phyloP scores from a whole-genome alignment of 2,888 invertebrate species.

The Rhaphigaster nebulosa region DNA sequence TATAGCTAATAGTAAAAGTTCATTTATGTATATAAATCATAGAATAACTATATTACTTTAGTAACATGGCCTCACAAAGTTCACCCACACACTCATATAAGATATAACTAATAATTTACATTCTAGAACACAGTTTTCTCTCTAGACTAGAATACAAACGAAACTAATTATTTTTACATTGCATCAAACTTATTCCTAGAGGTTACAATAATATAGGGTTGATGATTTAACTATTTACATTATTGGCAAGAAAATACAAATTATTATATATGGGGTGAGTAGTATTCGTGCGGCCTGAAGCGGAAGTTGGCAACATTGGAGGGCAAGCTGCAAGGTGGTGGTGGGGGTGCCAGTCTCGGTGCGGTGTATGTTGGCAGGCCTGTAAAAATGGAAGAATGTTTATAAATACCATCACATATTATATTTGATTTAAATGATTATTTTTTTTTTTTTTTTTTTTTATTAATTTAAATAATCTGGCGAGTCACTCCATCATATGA shows the following conservation, averaged over 20 bases:
- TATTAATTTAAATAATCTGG: too few species aligned
- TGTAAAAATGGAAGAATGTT: constrained; percentile 56
- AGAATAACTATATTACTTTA: not conserved
- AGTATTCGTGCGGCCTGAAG: constrained; percentile 74
- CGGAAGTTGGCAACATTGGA: constrained; percentile 71
- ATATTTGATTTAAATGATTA: not conserved
- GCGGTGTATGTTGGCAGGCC: constrained; percentile 62
- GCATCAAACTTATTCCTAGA: not conserved
- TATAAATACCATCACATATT: not conserved
- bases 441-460: too few species aligned
- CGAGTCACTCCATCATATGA: too few species aligned
- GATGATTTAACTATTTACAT: constrained; percentile 8
- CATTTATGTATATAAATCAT: not conserved
- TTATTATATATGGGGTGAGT: constrained; percentile 64
- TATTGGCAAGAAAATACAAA: not conserved
- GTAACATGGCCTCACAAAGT: not conserved
- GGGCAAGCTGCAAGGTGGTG: constrained; percentile 65
- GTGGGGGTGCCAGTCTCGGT: constrained; percentile 58
- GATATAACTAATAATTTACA: not conserved
- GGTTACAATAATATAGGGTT: not conserved
- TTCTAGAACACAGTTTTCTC: not conserved
- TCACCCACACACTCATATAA: not conserved
- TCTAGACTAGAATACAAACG: constrained; percentile 18
- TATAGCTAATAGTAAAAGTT: not conserved
- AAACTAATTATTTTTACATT: constrained; percentile 21